Evolutionary conservation across 2,888 invertebrate species (phyloP).

Genomic region (Terebella lapidaria): DNA sequence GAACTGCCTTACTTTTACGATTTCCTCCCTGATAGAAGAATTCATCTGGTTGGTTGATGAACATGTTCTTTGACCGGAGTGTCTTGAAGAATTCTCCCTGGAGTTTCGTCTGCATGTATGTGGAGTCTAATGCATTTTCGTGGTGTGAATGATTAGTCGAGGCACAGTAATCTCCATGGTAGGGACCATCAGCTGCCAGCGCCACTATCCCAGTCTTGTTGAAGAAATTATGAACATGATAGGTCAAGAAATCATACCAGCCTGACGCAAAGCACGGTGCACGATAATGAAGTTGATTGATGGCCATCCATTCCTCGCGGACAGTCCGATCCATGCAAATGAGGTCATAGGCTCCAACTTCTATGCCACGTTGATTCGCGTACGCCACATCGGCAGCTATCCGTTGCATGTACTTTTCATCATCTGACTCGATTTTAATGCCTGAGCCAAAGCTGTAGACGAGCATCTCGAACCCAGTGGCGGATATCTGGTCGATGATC

Average conservation of each 20-base stretch:
- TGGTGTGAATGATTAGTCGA: not conserved
- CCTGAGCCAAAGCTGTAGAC: not conserved
- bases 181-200: not conserved
- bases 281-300: not conserved
- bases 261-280: not conserved
- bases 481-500: not conserved
- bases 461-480: not conserved
- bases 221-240: not conserved
- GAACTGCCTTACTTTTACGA: conserved; percentile 5
- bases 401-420: not conserved
- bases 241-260: not conserved
- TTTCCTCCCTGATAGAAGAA: conserved; percentile 10
- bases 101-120: conserved; percentile 4
- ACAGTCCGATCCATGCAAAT: not conserved
- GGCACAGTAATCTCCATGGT: not conserved
- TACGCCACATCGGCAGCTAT: not conserved
- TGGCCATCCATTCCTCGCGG: not conserved
- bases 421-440: not conserved
- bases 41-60: conserved; percentile 11
- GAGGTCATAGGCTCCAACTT: not conserved
- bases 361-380: not conserved
- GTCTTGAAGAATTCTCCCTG: conserved; percentile 3
- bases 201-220: not conserved
- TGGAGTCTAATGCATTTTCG: not conserved
- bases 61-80: conserved; percentile 1